phyloP scores from a whole-genome alignment of 2,888 invertebrate species.

The Scrobipalpa atriplicella region DNA sequence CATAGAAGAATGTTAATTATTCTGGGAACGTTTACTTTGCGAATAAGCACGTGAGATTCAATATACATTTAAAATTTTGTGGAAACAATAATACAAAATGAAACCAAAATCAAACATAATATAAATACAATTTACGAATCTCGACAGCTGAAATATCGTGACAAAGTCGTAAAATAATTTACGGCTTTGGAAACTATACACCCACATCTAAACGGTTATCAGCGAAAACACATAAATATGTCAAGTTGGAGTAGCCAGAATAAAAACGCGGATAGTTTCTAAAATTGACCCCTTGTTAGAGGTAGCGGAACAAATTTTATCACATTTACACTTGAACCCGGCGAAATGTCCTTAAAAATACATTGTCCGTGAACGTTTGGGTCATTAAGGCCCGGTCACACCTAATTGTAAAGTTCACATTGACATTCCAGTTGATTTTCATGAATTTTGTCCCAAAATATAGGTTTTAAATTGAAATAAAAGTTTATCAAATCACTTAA shows the following conservation, averaged over 20 bases:
- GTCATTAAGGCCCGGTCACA: constrained; percentile 72
- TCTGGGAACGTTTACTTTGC: background rate
- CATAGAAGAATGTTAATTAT: constrained; percentile 13
- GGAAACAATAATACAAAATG: background rate
- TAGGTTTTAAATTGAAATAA: too few relatives aligned
- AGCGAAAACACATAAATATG: constrained; percentile 65
- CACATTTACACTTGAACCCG: constrained; percentile 71
- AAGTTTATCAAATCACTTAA: too few relatives aligned
- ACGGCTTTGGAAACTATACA: constrained; percentile 47
- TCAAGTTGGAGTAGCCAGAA: constrained; percentile 59
- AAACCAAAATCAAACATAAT: background rate
- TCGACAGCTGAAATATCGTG: constrained; percentile 28
- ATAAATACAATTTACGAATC: background rate
- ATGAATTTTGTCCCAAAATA: background rate
- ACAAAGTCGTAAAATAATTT: constrained; percentile 38
- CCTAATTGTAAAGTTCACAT: constrained; percentile 62
- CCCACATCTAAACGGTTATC: constrained; percentile 54
- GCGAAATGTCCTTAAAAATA: constrained; percentile 72
- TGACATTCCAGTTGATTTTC: constrained; percentile 28
- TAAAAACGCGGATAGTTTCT: constrained; percentile 56
- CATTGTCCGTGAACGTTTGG: constrained; percentile 75
- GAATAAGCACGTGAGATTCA: background rate
- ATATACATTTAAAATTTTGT: background rate
- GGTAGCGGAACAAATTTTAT: constrained; percentile 70
- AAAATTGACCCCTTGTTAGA: constrained; percentile 72